Evolutionary conservation across 2,888 invertebrate species (phyloP), one percentile per base, ranked within the genome.

Genomic region (Euplagia quadripunctaria): DNA sequence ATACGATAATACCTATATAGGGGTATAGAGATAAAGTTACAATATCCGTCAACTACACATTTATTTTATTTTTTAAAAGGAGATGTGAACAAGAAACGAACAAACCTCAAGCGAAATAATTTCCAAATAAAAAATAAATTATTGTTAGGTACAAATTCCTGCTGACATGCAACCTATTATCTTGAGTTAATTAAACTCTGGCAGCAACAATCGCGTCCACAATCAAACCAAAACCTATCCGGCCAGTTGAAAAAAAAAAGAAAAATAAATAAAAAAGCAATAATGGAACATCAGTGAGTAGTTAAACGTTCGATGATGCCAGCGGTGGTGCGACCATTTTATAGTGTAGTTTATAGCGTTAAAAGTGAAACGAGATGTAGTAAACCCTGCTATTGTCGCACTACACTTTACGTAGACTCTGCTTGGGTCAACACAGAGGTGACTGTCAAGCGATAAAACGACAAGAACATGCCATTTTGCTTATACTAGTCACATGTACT

Each of bases 281-380:
- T 73, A 78, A 78, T 72, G 41, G 73, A 77, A 67, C 76, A 76
- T 83, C 75, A 80, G 74, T 80, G 80, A 84, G 78, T 81, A 72
- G 83, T 85, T 85, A 83, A 82, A 83, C 86, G 83, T 83, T 85
- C 86, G 85, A 89, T 91, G 89, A 90, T 88, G 87, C 52, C 85
- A 85, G 85, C 82, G 81, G 82, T 84, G 85, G 84, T 85, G 85
- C 86, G 86, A 85, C 82, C 84, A 87, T 89, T 92, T 92, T 92
- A 92, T 90, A 87, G 90, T 86, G 86, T 88, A 68, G 87, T 91
- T 93, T 90, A 93, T 91, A 89, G 93, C 90, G 87, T 88, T 90
- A 91, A 91, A 92, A 90, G 91, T 90, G 90, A 90, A 93, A 93
- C 91, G 91, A 75, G 64, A 86, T 86, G 91, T 87, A 87, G 90